These are phyloP conservation scores for Nothocercus nigrocapillus DNA, from an alignment of 2,113 vertebrate species.

Conservation along the genomic window DNA sequence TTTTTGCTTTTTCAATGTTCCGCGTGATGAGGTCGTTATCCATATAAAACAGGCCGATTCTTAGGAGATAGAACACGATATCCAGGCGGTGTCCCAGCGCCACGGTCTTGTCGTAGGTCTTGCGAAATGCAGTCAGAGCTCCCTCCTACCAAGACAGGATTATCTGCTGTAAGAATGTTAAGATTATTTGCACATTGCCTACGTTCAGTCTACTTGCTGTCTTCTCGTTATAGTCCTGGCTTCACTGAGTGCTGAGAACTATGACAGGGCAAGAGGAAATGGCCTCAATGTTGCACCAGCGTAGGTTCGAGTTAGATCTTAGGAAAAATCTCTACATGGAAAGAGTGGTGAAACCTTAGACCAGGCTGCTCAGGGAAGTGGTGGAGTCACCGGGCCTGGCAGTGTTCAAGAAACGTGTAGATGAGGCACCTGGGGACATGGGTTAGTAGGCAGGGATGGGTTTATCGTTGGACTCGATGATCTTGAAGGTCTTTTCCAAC, in stretches of 20 bases:
- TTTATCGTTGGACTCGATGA: too few relatives aligned
- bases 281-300: too few relatives aligned
- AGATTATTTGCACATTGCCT: background rate
- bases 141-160: constrained; percentile 82
- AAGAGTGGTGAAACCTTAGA: too few relatives aligned
- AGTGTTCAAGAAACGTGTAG: too few relatives aligned
- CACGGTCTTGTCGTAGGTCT: constrained; percentile 97
- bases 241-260: background rate
- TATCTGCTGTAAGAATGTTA: background rate
- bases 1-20: constrained; percentile 98
- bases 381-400: too few relatives aligned
- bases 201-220: accelerated
- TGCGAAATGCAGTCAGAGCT: constrained; percentile 93
- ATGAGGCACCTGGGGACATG: too few relatives aligned
- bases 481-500: too few relatives aligned
- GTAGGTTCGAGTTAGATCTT: too few relatives aligned
- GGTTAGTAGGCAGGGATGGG: too few relatives aligned
- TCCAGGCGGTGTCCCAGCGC: constrained; percentile 95
- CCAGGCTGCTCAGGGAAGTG: too few relatives aligned
- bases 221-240: accelerated
- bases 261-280: too few relatives aligned
- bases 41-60: constrained; percentile 98
- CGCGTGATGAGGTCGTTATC: constrained; percentile 98
- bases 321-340: too few relatives aligned
- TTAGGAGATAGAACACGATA: constrained; percentile 96